Evolutionary conservation across 1,140 invertebrate species (phyloP).

Genomic region (Cylas formicarius): DNA sequence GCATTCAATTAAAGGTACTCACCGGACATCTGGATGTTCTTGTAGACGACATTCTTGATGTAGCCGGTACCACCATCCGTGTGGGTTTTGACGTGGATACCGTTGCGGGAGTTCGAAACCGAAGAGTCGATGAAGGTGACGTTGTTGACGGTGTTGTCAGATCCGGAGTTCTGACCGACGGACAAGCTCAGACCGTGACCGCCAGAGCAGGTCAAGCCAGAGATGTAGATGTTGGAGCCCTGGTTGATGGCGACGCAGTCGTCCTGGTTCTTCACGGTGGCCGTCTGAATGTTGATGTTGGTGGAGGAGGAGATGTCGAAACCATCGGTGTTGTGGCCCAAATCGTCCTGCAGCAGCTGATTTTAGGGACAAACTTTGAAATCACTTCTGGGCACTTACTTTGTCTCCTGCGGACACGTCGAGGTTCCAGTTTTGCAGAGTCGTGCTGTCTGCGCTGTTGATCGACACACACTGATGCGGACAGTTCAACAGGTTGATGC

Average conservation of each 20-base stretch:
- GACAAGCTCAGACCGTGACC: slow-evolving; percentile 22
- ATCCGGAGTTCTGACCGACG: slow-evolving; percentile 14
- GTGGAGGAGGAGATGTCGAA: slow-evolving; percentile 17
- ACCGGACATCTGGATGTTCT: slow-evolving; percentile 18
- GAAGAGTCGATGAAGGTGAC: slow-evolving; percentile 13
- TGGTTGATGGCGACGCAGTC: slow-evolving; percentile 21
- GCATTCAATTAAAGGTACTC: too few species aligned
- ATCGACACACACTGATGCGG: slow-evolving; percentile 18
- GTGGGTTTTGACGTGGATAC: slow-evolving; percentile 22
- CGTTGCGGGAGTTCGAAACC: slow-evolving; percentile 17
- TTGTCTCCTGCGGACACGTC: slow-evolving; percentile 21
- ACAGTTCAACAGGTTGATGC: slow-evolving; percentile 20
- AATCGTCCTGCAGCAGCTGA: slow-evolving; percentile 8
- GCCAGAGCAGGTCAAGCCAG: slow-evolving; percentile 15
- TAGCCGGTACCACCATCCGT: slow-evolving; percentile 15
- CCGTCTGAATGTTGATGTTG: slow-evolving; percentile 10
- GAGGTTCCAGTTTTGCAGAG: slow-evolving; percentile 9
- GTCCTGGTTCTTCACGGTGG: slow-evolving; percentile 19
- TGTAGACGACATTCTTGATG: slow-evolving; percentile 15
- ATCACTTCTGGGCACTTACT: slow-evolving; percentile 12
- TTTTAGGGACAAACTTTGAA: slow-evolving; percentile 6
- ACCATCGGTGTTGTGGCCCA: slow-evolving; percentile 21
- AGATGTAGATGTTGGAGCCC: slow-evolving; percentile 12
- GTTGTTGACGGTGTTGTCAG: slow-evolving; percentile 16
- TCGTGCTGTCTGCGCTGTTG: slow-evolving; percentile 5